phyloP scores from a whole-genome alignment of 1,140 invertebrate genomes.

The Dufourea novaeangliae region DNA sequence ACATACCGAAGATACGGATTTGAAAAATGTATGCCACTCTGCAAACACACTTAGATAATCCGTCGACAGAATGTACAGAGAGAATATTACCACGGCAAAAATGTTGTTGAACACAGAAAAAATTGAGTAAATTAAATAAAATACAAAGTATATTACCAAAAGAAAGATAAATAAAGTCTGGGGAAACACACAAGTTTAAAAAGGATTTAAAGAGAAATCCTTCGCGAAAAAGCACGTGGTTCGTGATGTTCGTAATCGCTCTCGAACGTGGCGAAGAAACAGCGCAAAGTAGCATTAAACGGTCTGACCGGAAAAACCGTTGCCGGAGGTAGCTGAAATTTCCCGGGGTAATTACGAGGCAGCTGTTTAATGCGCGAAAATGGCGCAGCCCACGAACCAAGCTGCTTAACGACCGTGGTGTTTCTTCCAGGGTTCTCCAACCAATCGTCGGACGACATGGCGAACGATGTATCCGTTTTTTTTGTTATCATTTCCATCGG shows the following conservation, averaged over 20 bases:
- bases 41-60: background rate
- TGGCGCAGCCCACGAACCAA: background rate
- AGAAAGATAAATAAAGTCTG: no score
- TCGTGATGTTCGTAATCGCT: background rate
- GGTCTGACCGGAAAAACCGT: background rate
- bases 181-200: no score
- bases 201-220: no score
- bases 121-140: no score
- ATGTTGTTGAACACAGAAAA: no score
- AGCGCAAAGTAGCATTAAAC: background rate
- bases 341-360: background rate
- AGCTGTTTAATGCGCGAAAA: conserved; percentile 4
- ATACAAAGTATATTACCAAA: no score
- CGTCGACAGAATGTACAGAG: no score
- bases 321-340: background rate
- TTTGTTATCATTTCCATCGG: no score
- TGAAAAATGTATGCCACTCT: background rate
- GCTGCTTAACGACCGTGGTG: background rate
- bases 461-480: no score
- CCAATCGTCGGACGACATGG: background rate
- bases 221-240: no score
- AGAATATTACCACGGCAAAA: no score
- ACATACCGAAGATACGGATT: background rate
- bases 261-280: background rate
- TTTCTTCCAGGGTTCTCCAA: background rate